Conservation (phyloP, 2,888 invertebrate genomes). For the Slavum lentiscoides region DNA sequence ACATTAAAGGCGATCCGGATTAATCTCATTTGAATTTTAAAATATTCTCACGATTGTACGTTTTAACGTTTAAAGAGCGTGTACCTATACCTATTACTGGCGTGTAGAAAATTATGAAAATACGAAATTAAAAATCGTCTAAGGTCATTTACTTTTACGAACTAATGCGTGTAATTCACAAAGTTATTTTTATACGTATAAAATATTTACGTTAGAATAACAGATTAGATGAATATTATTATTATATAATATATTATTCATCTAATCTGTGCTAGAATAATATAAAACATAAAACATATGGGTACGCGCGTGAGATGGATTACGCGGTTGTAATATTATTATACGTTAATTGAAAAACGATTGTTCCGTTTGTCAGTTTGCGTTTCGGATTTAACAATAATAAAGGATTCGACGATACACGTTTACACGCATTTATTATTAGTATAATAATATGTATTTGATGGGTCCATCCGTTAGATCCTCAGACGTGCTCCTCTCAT, state of each 20-base stretch:
- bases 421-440: not conserved
- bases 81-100: not conserved
- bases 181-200: not conserved
- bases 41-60: conserved; percentile 31
- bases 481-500: not conserved
- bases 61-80: conserved; percentile 1
- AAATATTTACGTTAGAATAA: not conserved
- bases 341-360: conserved; percentile 10
- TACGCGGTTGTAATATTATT: too few species aligned
- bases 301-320: too few species aligned
- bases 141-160: conserved; percentile 38
- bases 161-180: not conserved
- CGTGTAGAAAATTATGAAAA: conserved; percentile 16
- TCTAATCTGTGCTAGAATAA: too few species aligned
- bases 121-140: conserved; percentile 5
- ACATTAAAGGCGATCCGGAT: conserved; percentile 25
- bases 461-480: not conserved
- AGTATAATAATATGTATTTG: not conserved
- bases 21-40: conserved; percentile 35
- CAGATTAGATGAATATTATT: too few species aligned
- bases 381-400: conserved; percentile 2
- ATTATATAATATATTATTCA: too few species aligned
- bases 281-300: too few species aligned
- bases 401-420: not conserved
- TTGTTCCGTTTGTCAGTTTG: conserved; percentile 12